Percentiles rank a stretch among this genome's conserved stretches.
Evolutionary conservation across 1,140 invertebrate species (phyloP).

Genomic region (Melipona quadrifasciata): DNA sequence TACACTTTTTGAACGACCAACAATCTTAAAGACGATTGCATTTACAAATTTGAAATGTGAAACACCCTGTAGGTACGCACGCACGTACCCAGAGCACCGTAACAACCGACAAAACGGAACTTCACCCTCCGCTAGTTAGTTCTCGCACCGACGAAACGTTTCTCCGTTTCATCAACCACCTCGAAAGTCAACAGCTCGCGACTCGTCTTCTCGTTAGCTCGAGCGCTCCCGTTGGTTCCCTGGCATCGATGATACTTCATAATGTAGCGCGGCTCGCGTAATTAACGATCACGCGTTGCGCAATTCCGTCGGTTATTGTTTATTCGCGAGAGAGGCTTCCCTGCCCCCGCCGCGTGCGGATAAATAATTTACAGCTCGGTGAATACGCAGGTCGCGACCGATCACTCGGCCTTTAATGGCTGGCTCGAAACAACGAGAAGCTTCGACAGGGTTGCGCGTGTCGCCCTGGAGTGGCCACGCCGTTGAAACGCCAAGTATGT

Average conservation of each 20-base stretch:
- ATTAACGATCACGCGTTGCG: constrained; percentile 1
- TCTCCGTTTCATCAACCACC: neutral
- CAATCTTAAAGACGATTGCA: too few species aligned
- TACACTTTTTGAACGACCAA: too few species aligned
- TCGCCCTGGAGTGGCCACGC: neutral
- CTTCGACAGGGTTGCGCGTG: neutral
- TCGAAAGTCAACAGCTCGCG: neutral
- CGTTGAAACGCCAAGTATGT: neutral
- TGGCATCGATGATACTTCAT: neutral
- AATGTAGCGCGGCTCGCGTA: neutral
- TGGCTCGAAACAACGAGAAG: neutral
- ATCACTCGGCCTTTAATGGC: neutral
- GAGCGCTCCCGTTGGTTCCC: neutral
- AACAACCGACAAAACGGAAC: neutral
- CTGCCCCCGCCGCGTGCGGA: neutral
- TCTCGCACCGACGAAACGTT: too few species aligned
- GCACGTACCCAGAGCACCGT: neutral
- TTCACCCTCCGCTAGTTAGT: neutral
- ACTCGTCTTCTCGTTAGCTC: neutral
- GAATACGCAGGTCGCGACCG: neutral
- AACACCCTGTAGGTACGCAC: neutral
- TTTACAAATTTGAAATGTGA: too few species aligned
- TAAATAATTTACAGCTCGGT: constrained; percentile 2
- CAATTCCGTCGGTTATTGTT: neutral
- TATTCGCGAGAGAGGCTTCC: neutral